phyloP scores from a whole-genome alignment of 2,888 invertebrate genomes.

The Volucella bombylans region DNA sequence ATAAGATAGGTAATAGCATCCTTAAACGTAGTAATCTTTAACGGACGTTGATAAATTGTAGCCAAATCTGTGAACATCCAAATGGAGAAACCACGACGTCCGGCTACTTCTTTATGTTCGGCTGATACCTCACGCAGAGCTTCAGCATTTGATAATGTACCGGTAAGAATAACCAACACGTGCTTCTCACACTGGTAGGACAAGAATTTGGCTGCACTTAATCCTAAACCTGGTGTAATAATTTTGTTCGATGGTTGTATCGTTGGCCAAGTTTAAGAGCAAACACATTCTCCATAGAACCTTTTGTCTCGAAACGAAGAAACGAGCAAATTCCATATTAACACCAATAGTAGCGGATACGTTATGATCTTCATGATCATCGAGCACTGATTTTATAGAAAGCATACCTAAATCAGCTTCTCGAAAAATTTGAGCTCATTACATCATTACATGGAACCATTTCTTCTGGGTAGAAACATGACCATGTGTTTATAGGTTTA shows the following conservation, averaged over 20 bases:
- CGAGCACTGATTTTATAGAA: conserved; percentile 93
- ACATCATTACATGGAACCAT: conserved; percentile 99
- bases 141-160: conserved; percentile 99
- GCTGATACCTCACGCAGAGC: conserved; percentile 99
- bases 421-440: conserved; percentile 99
- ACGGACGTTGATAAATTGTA: no score
- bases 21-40: no score
- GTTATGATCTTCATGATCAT: conserved; percentile 98
- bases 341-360: conserved; percentile 99
- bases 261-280: conserved; percentile 99
- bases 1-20: no score
- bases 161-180: conserved; percentile 98
- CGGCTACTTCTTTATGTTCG: no score
- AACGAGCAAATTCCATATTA: conserved; percentile 99
- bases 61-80: conserved; percentile 99
- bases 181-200: conserved; percentile 99
- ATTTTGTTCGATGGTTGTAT: conserved; percentile 99
- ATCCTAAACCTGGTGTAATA: conserved; percentile 98
- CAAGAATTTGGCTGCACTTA: conserved; percentile 99
- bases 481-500: conserved; percentile 99
- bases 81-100: conserved; percentile 98
- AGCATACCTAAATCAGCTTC: conserved; percentile 98
- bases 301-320: conserved; percentile 99
- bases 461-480: conserved; percentile 99
- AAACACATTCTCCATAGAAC: conserved; percentile 99